These are phyloP conservation scores for Leptinotarsa undecemlineata DNA, from an alignment of 1,140 invertebrate species.

Conservation along the genomic window DNA sequence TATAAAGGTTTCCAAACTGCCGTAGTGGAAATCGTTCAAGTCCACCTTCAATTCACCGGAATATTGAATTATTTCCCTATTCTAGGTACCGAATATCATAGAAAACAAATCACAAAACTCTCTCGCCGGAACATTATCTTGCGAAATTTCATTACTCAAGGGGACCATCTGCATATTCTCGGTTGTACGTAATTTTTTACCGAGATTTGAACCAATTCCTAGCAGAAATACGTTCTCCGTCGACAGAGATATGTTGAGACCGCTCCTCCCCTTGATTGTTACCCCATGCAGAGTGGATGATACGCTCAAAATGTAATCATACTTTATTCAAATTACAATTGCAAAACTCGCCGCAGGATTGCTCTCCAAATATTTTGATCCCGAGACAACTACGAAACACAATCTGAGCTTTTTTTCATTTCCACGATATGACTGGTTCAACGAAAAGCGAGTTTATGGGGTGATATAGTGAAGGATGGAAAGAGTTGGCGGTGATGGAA, in stretches of 20 bases:
- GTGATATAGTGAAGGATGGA: too few relatives aligned
- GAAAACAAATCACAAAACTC: too few relatives aligned
- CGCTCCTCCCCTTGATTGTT: constrained; percentile 43
- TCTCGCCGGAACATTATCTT: too few relatives aligned
- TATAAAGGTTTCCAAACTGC: too few relatives aligned
- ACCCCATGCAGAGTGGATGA: constrained; percentile 43
- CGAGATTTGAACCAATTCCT: neutral
- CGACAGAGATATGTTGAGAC: constrained; percentile 40
- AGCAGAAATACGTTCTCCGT: neutral
- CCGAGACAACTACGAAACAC: constrained; percentile 8
- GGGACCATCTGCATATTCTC: neutral
- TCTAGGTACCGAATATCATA: too few relatives aligned
- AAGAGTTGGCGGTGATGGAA: too few relatives aligned
- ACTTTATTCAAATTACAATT: constrained; percentile 50
- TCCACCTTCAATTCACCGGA: too few relatives aligned
- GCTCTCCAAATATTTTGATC: constrained; percentile 17
- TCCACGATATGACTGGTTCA: neutral
- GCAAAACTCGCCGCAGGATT: constrained; percentile 32
- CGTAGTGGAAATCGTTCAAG: too few relatives aligned
- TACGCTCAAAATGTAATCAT: constrained; percentile 47
- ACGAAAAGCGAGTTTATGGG: too few relatives aligned
- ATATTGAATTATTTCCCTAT: too few relatives aligned
- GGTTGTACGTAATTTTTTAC: neutral
- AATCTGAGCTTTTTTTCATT: constrained; percentile 13
- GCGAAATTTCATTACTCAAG: neutral